Percentiles rank a stretch among this genome's conserved stretches.
Conservation (phyloP, 2,888 invertebrate species). For the Agelastica alni region DNA sequence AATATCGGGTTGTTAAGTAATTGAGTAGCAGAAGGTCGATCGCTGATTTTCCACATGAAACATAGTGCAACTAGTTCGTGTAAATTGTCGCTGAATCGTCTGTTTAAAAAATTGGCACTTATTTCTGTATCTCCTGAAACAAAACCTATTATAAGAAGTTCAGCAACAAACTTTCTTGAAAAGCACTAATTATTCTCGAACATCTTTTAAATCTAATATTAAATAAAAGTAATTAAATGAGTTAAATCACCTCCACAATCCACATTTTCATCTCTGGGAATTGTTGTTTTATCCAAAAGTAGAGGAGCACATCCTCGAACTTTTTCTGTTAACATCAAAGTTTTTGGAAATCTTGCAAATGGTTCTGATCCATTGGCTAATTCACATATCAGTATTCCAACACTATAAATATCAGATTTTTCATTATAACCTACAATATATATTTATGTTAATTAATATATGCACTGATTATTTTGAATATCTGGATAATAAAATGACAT, state of each 20-base stretch:
- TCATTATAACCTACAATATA: conserved; percentile 74
- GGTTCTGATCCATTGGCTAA: conserved; percentile 88
- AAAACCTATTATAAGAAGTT: background rate
- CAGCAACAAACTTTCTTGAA: too few relatives aligned
- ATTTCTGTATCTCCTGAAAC: conserved; percentile 47
- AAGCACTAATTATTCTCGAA: too few relatives aligned
- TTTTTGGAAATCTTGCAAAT: conserved; percentile 82
- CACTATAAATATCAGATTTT: conserved; percentile 88
- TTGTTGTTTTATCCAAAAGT: conserved; percentile 73
- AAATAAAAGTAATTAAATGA: background rate
- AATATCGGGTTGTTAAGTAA: conserved; percentile 75
- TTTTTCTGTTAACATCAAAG: conserved; percentile 91
- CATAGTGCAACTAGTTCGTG: conserved; percentile 78
- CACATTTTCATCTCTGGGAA: conserved; percentile 59
- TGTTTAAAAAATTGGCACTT: conserved; percentile 57
- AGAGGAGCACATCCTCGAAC: conserved; percentile 78
- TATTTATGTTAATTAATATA: too few relatives aligned
- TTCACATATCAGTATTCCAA: conserved; percentile 87
- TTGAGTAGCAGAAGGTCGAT: conserved; percentile 71
- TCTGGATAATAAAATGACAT: too few relatives aligned
- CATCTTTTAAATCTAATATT: too few relatives aligned
- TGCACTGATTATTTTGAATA: too few relatives aligned
- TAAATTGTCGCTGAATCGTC: conserved; percentile 75
- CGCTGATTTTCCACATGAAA: conserved; percentile 69
- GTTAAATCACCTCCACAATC: conserved; percentile 46